Evolutionary conservation across 2,888 invertebrate species (phyloP), one percentile per base, ranked within the genome.

Genomic region (Protula sp.): DNA sequence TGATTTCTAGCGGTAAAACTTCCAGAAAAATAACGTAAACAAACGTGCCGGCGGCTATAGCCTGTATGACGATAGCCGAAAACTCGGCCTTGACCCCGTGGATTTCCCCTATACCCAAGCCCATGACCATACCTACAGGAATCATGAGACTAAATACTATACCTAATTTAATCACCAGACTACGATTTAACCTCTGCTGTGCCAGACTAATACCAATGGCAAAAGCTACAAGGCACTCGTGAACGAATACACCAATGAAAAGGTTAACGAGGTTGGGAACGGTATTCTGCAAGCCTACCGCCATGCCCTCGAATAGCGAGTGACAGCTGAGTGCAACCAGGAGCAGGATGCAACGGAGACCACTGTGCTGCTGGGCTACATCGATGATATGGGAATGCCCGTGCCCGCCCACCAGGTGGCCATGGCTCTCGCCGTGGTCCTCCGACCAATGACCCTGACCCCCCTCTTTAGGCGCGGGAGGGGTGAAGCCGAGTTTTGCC

Each of bases 281-380:
- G 30, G 73, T 70, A n/a, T 68, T 69, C 64, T 77, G 75, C 47
- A 80, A 68, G 9, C 79, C 80, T 26, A 80, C 63, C n/a, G 78
- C 74, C 61, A 79, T 69, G 14, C 80, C 80, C 65, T 79, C 80
- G 65, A 80, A 80, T 27, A 80, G 52, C 27, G 77, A 74, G 65
- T 80, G 80, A 27, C 76, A 64, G 48, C 76, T 74, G n/a, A 78
- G 66, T 1, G 79, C 78, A 5, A 77, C 55, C 47, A 76, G 61
- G 3, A 80, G 65, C n/a, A 78, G 63, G 29, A 75, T 55, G 62
- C 75, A 71, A 19, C 71, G 61, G 31, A 77, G 60, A 3, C 68
- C 65, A 14, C 58, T 58, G 3, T 60, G 56, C 26, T 63, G 53
- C 1, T 57, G 38, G 27, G 62, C 50, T 28, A 65, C 54, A 5